A percentile compares a stretch with the other conserved stretches of the same genome.
These are phyloP conservation scores for Pomatostomus ruficeps DNA, from an alignment of 2,113 vertebrate species.

Conservation along the genomic window DNA sequence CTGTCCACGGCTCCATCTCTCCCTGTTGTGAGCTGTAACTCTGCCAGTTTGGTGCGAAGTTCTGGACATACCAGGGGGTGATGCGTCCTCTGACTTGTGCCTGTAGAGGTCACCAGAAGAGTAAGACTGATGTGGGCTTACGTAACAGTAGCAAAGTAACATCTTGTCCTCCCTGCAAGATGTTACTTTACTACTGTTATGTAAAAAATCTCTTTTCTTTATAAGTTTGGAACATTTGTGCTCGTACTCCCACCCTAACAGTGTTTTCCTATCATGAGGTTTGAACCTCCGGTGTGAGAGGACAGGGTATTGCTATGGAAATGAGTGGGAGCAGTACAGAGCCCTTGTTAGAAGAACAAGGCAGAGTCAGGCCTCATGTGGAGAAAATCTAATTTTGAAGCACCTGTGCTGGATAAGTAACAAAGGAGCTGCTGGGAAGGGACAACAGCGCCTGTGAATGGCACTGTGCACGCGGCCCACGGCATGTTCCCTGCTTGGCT, in stretches of 20 bases:
- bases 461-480: neutral
- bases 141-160: neutral
- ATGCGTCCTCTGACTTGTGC: neutral
- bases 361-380: neutral
- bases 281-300: neutral
- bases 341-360: neutral
- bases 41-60: neutral
- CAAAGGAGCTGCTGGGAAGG: neutral
- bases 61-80: neutral
- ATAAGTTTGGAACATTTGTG: neutral
- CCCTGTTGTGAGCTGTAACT: neutral
- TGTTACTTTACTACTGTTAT: no score
- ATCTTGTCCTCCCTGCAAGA: no score
- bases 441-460: neutral
- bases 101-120: neutral
- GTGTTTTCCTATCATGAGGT: neutral
- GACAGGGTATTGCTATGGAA: neutral
- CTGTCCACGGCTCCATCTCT: neutral
- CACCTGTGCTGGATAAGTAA: neutral
- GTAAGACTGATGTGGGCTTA: neutral
- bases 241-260: neutral
- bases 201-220: neutral
- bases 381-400: constrained; percentile 18
- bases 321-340: neutral
- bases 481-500: neutral